Base-by-base conservation (phyloP, 2,888 invertebrate species). In the Lutraria lutraria region DNA sequence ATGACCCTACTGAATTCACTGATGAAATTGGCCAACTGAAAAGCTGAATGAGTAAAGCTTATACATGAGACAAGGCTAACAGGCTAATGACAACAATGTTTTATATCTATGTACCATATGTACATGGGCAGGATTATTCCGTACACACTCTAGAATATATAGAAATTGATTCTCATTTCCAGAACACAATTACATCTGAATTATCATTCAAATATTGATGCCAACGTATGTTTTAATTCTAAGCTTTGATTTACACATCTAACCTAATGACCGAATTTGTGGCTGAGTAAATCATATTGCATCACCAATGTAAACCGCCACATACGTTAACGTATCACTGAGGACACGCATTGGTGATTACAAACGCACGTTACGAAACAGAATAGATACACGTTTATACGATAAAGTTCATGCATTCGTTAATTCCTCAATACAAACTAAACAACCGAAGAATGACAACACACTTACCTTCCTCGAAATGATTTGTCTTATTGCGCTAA, bases 391-490 rank as follows among this genome's bases (percentile, higher is more conserved):
- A 43, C 43, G 43, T 43, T 43, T 43, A 43, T 43, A 4, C 8
- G 43, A 4, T 43, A 43, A 43, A 43, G 2, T 43, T 43, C 43
- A 4, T 43, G 43, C 43, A 43, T 43, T n/a, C n/a, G n/a, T n/a
- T 43, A 43, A 4, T 43, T 43, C 8, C 8, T 43, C 43, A 1
- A 25, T 25, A 10, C 25, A 25, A 68, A 68, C 25, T 25, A 25
- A 68, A 68, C 63, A 68, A 68, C 13, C 0, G 13, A 68, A 68
- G 25, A 68, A n/a, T n/a, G 31, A 76, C 0, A 19, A 16, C 29
- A 56, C 31, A 80, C 80, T 43, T 80, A 85, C 85, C 34, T 43
- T 76, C 76, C 79, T 85, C 53, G 34, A 34, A 56, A 85, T 21
- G 56, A 85, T n/a, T 13, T 80, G 31, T 34, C 85, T 52, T 43